These are phyloP conservation scores for Charina bottae DNA, from an alignment of 2,113 vertebrate species.

Conservation along the genomic window DNA sequence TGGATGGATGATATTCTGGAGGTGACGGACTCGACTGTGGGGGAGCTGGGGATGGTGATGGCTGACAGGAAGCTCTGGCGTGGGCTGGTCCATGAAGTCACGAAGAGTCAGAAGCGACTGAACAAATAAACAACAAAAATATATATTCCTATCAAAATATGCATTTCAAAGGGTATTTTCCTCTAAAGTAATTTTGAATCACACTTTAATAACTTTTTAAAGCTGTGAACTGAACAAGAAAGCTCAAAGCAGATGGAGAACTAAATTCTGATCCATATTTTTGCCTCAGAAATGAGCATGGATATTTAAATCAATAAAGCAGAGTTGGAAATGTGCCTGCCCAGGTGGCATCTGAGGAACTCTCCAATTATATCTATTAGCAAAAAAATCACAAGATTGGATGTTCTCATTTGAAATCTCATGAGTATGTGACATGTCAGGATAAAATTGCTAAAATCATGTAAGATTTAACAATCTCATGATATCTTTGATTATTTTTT, in stretches of 20 bases:
- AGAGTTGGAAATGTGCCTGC: background rate
- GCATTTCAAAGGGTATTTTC: too few relatives aligned
- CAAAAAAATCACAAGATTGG: background rate
- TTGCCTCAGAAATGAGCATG: background rate
- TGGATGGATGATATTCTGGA: too few relatives aligned
- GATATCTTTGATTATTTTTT: background rate
- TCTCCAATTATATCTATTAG: background rate
- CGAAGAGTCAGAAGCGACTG: too few relatives aligned
- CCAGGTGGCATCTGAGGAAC: background rate
- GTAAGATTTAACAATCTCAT: too few relatives aligned
- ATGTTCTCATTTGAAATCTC: background rate
- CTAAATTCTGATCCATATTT: background rate
- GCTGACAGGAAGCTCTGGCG: too few relatives aligned
- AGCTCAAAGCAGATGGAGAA: background rate
- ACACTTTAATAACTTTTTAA: too few relatives aligned
- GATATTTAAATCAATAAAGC: background rate
- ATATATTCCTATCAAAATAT: too few relatives aligned
- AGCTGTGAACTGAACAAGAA: background rate
- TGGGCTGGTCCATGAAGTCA: too few relatives aligned
- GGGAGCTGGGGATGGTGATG: too few relatives aligned
- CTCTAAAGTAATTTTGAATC: too few relatives aligned
- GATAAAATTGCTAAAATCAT: background rate
- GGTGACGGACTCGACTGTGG: too few relatives aligned
- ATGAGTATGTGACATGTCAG: background rate
- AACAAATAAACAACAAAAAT: too few relatives aligned